Evolutionary conservation across 2,797 vertebrate genomes (phyloP), one percentile per base, ranked within the genome.

Genomic region (Cuniculus paca): DNA sequence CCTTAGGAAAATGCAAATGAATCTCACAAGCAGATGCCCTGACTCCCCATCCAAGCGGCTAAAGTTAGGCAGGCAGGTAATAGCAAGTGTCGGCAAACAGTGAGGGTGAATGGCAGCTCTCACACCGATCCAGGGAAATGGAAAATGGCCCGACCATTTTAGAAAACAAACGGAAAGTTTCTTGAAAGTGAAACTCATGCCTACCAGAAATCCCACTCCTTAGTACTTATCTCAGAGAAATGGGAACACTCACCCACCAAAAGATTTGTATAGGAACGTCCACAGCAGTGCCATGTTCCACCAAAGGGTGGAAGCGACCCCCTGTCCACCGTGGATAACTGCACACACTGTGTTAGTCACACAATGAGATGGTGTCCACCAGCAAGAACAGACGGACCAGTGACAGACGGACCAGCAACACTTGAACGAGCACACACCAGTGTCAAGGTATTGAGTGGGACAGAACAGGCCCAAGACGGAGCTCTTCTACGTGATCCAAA

Each of bases 261-360:
- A 42, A 80, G 39, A 19, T 22, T 2, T 13, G 2, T 10, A 10
- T 14, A 12, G 24, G 3, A 28, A 17, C 1, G 85, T 70, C 26
- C 45, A 22, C 2, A 12, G 79, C 20, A 28, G 39, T 13, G 48
- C 34, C 13, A 10, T 45, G 26, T 8, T 13, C 61, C 4, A 63
- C 20, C n/a, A 7, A 60, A 42, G 39, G 72, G 1, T 31, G 48
- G 26, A 52, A 45, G 80, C 14, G 0, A 13, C n/a, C n/a, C 54
- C 5, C 16, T 14, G 28, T 8, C 42, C 22, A 19, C 26, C 12
- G 0, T 0, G 1, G 48, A 2, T 24, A 13, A 42, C 1, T 14
- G 0, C 2, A 1, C 34, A 6, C 13, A 1, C 52, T 39, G 20
- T 7, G 6, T 36, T 14, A 10, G 7, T 6, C 11, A 2, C 9